Conservation (phyloP, 2,113 vertebrate genomes). For the Coptodon rendalli region DNA sequence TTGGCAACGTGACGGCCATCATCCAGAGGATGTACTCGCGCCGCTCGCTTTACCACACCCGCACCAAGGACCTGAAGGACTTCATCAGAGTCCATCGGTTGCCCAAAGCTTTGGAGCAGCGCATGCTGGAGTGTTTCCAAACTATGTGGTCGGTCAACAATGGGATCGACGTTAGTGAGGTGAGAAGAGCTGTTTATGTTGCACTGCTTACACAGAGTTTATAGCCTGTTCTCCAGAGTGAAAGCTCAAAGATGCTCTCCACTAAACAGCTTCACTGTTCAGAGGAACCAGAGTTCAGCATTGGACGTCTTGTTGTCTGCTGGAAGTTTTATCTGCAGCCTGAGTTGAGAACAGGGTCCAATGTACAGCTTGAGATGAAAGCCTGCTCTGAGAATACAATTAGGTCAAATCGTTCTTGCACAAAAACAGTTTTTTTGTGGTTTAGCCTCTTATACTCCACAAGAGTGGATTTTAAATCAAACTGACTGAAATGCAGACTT, state of each 20-base stretch:
- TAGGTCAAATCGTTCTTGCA: background rate
- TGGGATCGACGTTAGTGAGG: constrained; percentile 93
- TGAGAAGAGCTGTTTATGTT: constrained; percentile 41
- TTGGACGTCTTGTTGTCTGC: background rate
- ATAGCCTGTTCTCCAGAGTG: background rate
- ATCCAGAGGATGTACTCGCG: constrained; percentile 96
- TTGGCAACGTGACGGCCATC: constrained; percentile 93
- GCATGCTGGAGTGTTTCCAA: constrained; percentile 97
- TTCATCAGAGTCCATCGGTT: constrained; percentile 92
- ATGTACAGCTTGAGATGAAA: background rate
- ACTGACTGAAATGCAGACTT: background rate
- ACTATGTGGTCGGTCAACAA: constrained; percentile 98
- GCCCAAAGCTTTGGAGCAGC: constrained; percentile 89
- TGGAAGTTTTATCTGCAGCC: background rate
- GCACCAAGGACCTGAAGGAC: constrained; percentile 93
- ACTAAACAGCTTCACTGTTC: background rate
- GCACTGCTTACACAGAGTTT: background rate
- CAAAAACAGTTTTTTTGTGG: background rate
- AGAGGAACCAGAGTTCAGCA: background rate
- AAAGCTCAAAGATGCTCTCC: background rate
- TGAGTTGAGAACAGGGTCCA: background rate
- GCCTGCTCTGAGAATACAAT: background rate
- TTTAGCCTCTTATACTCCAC: background rate
- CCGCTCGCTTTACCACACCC: constrained; percentile 93
- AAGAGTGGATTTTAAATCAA: background rate